Percentiles rank a stretch among this genome's conserved stretches.
Evolutionary conservation across 2,797 vertebrate species (phyloP).

Genomic region (Carapus acus): DNA sequence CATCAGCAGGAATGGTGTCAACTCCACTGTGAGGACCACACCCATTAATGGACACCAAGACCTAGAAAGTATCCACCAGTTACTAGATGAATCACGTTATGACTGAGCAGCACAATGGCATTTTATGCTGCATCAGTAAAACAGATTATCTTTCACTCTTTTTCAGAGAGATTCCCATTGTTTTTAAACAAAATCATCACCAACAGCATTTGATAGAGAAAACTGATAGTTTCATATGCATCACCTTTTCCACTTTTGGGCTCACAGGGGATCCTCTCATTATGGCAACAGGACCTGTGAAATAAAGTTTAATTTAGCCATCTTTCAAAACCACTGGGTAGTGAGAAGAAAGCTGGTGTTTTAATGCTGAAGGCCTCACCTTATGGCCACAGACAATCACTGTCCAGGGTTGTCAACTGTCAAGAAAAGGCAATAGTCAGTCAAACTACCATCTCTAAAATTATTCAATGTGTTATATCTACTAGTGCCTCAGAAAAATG

Average conservation of each 20-base stretch:
- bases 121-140: constrained; percentile 77
- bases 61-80: constrained; percentile 17
- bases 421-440: background rate
- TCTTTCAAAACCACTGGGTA: too few relatives aligned
- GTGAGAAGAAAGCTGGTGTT: too few relatives aligned
- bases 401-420: too few relatives aligned
- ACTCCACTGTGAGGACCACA: too few relatives aligned
- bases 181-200: constrained; percentile 79
- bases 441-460: fast-evolving
- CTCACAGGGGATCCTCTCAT: too few relatives aligned
- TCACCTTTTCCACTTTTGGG: too few relatives aligned
- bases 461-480: fast-evolving
- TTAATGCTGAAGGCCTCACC: too few relatives aligned
- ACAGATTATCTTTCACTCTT: constrained; percentile 74
- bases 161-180: constrained; percentile 99
- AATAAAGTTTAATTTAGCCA: too few relatives aligned
- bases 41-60: background rate
- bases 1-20: background rate
- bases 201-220: constrained; percentile 71
- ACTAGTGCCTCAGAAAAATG: constrained; percentile 77
- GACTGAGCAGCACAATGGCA: fast-evolving
- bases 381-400: too few relatives aligned
- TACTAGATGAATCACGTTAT: fast-evolving
- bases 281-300: too few relatives aligned
- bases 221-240: too few relatives aligned